Percentiles rank a stretch among this genome's conserved stretches.
These are phyloP conservation scores for Salpingus planirostris DNA, from an alignment of 2,888 invertebrate species.

Conservation along the genomic window DNA sequence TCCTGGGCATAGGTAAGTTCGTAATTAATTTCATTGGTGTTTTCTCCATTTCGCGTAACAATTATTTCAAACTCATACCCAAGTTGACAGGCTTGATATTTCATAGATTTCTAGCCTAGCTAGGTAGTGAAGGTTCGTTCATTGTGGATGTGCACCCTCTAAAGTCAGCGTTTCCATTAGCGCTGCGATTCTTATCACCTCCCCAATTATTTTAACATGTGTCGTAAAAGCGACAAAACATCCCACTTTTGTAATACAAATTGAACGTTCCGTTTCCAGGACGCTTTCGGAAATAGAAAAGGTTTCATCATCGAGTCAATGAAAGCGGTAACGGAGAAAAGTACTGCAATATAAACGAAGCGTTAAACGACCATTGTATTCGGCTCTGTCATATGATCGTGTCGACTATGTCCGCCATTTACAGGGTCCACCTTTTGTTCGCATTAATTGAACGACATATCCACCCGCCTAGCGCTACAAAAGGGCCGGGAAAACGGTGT, in stretches of 20 bases:
- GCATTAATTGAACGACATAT: conserved; percentile 22
- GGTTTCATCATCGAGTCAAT: conserved; percentile 20
- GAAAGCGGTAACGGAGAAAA: conserved; percentile 16
- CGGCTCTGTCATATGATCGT: conserved; percentile 19
- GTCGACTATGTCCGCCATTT: conserved; percentile 17
- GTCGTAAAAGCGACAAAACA: conserved; percentile 10
- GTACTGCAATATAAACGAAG: conserved; percentile 20
- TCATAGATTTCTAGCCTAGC: too few relatives aligned
- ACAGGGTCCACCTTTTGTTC: conserved; percentile 18
- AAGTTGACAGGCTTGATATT: too few relatives aligned
- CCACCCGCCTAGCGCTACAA: conserved; percentile 11
- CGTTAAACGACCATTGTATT: conserved; percentile 22
- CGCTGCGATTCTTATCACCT: too few relatives aligned
- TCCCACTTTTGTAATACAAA: conserved; percentile 9
- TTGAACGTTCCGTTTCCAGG: conserved; percentile 6
- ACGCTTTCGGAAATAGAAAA: conserved; percentile 5
- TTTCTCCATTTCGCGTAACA: too few relatives aligned
- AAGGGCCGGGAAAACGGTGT: conserved; percentile 12
- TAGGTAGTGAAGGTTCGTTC: too few relatives aligned
- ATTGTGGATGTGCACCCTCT: too few relatives aligned
- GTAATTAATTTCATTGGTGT: too few relatives aligned
- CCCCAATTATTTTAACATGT: conserved; percentile 10
- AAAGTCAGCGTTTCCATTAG: too few relatives aligned
- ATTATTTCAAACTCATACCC: too few relatives aligned
- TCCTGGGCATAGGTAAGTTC: too few relatives aligned